These are phyloP conservation scores for Condylostylus longicornis DNA, from an alignment of 1,140 invertebrate genomes.

Conservation along the genomic window DNA sequence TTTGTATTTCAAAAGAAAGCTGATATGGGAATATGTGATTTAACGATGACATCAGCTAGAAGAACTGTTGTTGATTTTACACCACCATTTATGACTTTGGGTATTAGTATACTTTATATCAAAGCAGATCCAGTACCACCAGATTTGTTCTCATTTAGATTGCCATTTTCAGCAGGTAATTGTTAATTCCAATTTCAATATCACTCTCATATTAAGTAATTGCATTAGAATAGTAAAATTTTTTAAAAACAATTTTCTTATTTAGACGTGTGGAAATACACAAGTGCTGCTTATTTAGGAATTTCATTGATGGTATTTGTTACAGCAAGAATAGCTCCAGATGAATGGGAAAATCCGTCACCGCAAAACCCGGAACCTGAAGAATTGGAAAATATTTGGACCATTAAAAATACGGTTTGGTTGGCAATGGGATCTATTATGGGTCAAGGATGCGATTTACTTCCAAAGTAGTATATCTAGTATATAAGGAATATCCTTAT, in stretches of 20 bases:
- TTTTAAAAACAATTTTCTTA: too few species aligned
- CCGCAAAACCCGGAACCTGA: slow-evolving; percentile 67
- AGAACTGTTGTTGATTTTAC: slow-evolving; percentile 75
- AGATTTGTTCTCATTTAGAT: slow-evolving; percentile 72
- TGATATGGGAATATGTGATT: slow-evolving; percentile 79
- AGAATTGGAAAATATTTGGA: slow-evolving; percentile 66
- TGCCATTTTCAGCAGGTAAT: slow-evolving; percentile 75
- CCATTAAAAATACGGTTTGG: slow-evolving; percentile 61
- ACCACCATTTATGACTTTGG: slow-evolving; percentile 76
- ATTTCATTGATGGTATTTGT: slow-evolving; percentile 75
- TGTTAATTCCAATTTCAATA: too few species aligned
- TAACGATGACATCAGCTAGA: slow-evolving; percentile 80
- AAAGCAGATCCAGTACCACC: slow-evolving; percentile 53
- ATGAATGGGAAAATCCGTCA: slow-evolving; percentile 80
- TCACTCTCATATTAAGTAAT: too few species aligned
- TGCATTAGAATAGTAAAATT: too few species aligned
- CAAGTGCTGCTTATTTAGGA: slow-evolving; percentile 71
- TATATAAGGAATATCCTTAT: slow-evolving; percentile 45
- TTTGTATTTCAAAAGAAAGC: slow-evolving; percentile 51
- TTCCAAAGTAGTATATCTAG: slow-evolving; percentile 46
- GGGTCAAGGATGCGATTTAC: slow-evolving; percentile 64
- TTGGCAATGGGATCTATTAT: slow-evolving; percentile 65
- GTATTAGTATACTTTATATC: slow-evolving; percentile 65
- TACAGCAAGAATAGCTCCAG: slow-evolving; percentile 54
- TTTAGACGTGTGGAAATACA: slow-evolving; percentile 87